Percentiles rank a stretch among this genome's conserved stretches.
Evolutionary conservation across 2,797 vertebrate genomes (phyloP).

Genomic region (Zenarchopterus dispar): DNA sequence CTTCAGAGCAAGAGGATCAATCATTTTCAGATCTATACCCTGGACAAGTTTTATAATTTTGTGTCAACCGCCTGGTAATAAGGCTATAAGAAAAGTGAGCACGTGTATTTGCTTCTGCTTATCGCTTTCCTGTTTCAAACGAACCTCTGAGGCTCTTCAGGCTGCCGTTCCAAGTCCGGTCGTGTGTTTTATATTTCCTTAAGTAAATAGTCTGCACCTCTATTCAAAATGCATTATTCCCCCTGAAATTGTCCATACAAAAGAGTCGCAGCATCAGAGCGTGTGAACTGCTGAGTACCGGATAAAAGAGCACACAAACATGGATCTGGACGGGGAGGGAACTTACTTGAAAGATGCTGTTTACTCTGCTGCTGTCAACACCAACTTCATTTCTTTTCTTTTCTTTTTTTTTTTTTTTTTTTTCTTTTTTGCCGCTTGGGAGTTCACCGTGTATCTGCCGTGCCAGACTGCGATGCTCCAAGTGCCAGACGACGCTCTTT

Average conservation of each 20-base stretch:
- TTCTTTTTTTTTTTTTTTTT: slow-evolving; percentile 7
- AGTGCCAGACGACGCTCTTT: slow-evolving; percentile 31
- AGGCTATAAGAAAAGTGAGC: too few relatives aligned
- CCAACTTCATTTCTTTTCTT: slow-evolving; percentile 16
- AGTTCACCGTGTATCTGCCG: slow-evolving; percentile 31
- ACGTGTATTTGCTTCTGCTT: too few relatives aligned
- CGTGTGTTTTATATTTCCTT: neutral
- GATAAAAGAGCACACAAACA: slow-evolving; percentile 36
- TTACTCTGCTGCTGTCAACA: slow-evolving; percentile 51
- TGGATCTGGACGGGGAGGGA: slow-evolving; percentile 10
- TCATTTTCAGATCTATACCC: too few relatives aligned
- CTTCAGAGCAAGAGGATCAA: too few relatives aligned
- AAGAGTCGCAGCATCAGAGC: slow-evolving; percentile 26
- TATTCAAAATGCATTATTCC: slow-evolving; percentile 30
- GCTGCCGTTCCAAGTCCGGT: neutral
- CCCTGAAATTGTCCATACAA: slow-evolving; percentile 32
- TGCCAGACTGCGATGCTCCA: slow-evolving; percentile 43
- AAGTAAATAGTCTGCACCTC: slow-evolving; percentile 27
- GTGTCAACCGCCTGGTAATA: too few relatives aligned
- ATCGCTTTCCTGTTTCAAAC: neutral
- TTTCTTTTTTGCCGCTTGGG: slow-evolving; percentile 15
- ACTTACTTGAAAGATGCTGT: slow-evolving; percentile 48
- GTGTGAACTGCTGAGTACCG: slow-evolving; percentile 28
- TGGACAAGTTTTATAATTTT: too few relatives aligned
- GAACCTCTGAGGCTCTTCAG: neutral